These are phyloP conservation scores for Mimachlamys varia DNA, from an alignment of 2,888 invertebrate genomes.

Conservation along the genomic window DNA sequence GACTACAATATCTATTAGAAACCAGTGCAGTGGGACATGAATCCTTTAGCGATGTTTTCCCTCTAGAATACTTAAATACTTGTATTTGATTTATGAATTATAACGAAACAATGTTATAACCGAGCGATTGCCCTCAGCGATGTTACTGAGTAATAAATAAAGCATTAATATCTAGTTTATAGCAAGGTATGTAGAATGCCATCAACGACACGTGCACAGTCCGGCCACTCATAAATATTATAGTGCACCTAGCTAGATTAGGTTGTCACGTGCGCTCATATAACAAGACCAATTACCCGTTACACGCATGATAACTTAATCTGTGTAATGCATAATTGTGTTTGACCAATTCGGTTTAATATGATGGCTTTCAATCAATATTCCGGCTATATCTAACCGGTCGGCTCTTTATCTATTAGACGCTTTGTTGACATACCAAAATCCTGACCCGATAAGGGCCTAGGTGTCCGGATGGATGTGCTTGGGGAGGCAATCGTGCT, in stretches of 20 bases:
- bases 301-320: conserved; percentile 23
- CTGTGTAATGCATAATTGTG: conserved; percentile 27
- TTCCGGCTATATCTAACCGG: conserved; percentile 31
- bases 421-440: conserved; percentile 28
- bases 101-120: too few species aligned
- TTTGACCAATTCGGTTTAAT: conserved; percentile 34
- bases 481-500: conserved; percentile 13
- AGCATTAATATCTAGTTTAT: too few species aligned
- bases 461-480: conserved; percentile 30
- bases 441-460: conserved; percentile 7
- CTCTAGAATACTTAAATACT: too few species aligned
- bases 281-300: conserved; percentile 31
- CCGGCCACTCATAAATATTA: neutral
- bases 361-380: conserved; percentile 15
- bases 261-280: neutral
- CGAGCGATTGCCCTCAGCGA: too few species aligned
- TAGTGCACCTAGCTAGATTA: neutral
- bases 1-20: too few species aligned
- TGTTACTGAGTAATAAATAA: too few species aligned
- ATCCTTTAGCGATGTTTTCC: too few species aligned
- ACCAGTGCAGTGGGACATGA: too few species aligned
- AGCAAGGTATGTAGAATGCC: neutral
- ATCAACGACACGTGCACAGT: neutral
- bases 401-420: conserved; percentile 30
- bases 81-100: too few species aligned